phyloP scores from a whole-genome alignment of 2,113 vertebrate species.

The Calyptomena viridis region DNA sequence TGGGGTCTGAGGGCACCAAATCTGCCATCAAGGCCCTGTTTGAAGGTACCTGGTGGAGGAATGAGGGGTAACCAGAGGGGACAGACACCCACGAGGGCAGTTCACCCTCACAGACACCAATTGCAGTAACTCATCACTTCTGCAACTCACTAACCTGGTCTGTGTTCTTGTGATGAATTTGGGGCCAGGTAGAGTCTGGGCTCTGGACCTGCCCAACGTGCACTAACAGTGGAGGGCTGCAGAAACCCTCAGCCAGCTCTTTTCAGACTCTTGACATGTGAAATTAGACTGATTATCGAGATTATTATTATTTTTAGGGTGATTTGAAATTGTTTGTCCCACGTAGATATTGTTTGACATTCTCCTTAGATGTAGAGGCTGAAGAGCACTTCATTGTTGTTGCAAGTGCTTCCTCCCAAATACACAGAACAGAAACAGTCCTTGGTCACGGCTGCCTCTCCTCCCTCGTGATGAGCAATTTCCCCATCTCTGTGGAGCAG shows the following conservation, averaged over 20 bases:
- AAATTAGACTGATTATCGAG: neutral
- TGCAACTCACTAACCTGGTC: neutral
- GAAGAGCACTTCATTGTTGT: slow-evolving; percentile 37
- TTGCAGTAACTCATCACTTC: neutral
- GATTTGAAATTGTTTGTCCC: slow-evolving; percentile 35
- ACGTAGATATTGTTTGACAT: slow-evolving; percentile 1
- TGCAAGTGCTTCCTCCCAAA: slow-evolving; percentile 10
- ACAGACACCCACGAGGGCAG: neutral
- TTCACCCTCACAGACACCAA: neutral
- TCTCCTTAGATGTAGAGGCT: neutral
- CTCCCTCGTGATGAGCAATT: neutral
- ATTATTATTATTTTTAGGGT: slow-evolving; percentile 22
- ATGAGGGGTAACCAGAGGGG: neutral
- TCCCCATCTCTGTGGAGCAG: neutral
- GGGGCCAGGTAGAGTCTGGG: neutral
- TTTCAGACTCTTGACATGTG: neutral
- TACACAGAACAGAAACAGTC: neutral
- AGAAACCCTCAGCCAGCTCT: neutral
- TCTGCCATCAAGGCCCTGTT: neutral
- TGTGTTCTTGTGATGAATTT: neutral
- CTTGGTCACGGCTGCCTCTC: neutral
- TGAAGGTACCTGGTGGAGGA: neutral
- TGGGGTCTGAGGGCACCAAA: neutral
- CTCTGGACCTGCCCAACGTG: neutral
- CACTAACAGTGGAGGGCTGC: neutral